Conservation (phyloP, 2,113 vertebrate genomes). For the Antechinus stuartii region DNA sequence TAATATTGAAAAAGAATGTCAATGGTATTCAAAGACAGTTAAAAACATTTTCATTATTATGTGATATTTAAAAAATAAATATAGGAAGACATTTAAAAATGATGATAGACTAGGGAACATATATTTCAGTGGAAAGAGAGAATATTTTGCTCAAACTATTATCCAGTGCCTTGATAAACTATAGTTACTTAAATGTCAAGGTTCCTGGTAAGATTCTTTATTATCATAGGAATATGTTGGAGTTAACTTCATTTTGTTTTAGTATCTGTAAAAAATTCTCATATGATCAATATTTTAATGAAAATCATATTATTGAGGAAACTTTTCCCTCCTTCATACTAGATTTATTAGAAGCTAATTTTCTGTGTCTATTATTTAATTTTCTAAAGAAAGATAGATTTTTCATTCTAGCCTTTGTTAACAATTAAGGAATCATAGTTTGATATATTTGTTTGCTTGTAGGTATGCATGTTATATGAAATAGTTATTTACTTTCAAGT, state of each 20-base stretch:
- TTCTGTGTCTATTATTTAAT: not conserved
- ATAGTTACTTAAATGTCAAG: not conserved
- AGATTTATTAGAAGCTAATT: not conserved
- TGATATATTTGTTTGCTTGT: not conserved
- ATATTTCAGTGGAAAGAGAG: not conserved
- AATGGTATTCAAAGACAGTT: conserved; percentile 27
- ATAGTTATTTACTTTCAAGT: not conserved
- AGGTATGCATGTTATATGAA: not conserved
- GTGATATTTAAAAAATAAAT: not conserved
- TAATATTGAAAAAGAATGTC: not conserved
- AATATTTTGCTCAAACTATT: not conserved
- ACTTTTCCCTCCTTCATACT: not conserved
- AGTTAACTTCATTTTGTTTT: not conserved
- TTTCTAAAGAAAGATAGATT: not conserved
- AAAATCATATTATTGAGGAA: not conserved
- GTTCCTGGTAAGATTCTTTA: not conserved
- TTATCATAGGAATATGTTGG: not conserved
- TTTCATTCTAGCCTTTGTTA: not conserved
- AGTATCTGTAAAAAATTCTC: not conserved
- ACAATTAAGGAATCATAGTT: not conserved
- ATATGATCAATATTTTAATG: not conserved
- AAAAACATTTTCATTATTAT: not conserved
- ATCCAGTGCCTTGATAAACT: not conserved
- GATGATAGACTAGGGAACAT: not conserved
- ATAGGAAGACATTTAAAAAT: not conserved